Conservation (phyloP, 1,140 invertebrate species). For the Parasteatoda tepidariorum region DNA sequence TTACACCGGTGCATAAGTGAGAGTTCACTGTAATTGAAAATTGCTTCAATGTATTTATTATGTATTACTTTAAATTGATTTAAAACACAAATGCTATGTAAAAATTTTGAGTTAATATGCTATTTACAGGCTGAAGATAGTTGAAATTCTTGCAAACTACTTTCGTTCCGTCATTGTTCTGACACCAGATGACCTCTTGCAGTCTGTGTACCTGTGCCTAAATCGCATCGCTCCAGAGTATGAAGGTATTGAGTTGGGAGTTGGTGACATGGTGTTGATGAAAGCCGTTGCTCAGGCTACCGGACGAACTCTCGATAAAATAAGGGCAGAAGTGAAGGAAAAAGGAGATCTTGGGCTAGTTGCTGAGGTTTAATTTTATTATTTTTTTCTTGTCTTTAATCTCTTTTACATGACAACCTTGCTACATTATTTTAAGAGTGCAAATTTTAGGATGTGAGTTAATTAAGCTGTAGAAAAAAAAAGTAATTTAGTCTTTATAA, state of each 20-base stretch:
- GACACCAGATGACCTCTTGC: conserved; percentile 87
- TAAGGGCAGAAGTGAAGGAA: conserved; percentile 83
- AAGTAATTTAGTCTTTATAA: no score
- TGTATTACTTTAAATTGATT: no score
- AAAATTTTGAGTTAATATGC: neutral
- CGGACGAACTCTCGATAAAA: conserved; percentile 85
- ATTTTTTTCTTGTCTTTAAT: neutral
- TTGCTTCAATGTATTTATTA: no score
- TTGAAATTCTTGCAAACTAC: conserved; percentile 94
- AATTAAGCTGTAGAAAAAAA: no score
- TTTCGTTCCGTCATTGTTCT: conserved; percentile 91
- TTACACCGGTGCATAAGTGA: no score
- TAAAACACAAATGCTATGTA: neutral
- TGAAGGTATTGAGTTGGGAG: conserved; percentile 88
- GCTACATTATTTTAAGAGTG: no score
- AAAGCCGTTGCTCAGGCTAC: conserved; percentile 95
- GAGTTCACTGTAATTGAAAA: no score
- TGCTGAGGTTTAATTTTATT: conserved; percentile 76
- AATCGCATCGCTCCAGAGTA: conserved; percentile 96
- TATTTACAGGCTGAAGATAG: conserved; percentile 82
- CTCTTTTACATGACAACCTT: neutral
- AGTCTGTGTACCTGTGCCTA: conserved; percentile 93
- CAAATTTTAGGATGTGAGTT: no score
- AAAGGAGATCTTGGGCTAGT: conserved; percentile 93
- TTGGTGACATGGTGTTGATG: conserved; percentile 93